Conservation (phyloP, 2,113 vertebrate species). For the Cygnus atratus region DNA sequence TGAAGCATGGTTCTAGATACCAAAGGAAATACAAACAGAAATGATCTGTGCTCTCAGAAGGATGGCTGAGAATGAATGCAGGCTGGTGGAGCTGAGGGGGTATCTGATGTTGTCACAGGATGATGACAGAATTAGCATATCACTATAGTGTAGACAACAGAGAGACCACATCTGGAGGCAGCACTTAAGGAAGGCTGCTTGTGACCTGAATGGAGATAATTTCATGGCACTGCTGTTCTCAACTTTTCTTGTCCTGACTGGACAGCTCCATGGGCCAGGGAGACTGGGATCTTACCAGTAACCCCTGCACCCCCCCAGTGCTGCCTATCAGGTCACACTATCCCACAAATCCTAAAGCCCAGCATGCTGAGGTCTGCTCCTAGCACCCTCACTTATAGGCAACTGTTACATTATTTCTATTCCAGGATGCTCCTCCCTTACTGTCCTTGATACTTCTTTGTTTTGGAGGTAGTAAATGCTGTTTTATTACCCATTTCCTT, state of each 20-base stretch:
- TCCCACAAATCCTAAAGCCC: background rate
- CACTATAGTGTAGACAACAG: background rate
- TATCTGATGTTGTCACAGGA: accelerated
- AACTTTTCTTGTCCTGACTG: background rate
- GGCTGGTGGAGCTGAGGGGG: background rate
- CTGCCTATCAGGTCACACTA: background rate
- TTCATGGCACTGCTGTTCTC: background rate
- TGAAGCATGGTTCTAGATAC: background rate
- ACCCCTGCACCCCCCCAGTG: background rate
- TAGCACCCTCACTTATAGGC: background rate
- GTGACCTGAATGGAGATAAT: background rate
- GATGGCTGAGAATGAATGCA: background rate
- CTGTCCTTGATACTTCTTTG: background rate
- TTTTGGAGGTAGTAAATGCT: background rate
- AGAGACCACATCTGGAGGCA: background rate
- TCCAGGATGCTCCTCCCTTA: background rate
- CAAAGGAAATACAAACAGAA: background rate
- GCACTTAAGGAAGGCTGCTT: background rate
- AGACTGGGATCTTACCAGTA: background rate
- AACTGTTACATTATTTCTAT: no score
- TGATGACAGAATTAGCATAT: background rate
- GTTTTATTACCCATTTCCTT: background rate
- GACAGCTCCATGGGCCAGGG: no score
- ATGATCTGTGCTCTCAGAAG: background rate
- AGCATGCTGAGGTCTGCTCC: accelerated